Base-by-base conservation (phyloP, 2,113 vertebrate genomes). In the Picathartes gymnocephalus region DNA sequence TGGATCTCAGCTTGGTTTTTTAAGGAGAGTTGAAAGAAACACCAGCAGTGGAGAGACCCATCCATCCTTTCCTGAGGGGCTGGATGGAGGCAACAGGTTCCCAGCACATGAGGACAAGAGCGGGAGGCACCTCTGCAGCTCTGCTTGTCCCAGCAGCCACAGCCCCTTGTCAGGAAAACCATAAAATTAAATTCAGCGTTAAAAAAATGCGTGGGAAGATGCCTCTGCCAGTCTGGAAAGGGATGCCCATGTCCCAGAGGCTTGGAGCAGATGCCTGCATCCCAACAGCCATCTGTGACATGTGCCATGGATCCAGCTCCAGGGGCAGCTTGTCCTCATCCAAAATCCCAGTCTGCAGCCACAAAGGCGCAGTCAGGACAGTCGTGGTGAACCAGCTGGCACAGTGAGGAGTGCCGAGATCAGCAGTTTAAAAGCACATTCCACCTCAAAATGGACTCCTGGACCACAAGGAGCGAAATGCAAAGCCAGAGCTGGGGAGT, bases 321-420 rank as follows among this genome's bases (percentile, higher is more conserved):
- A 69, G 35, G 27, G 28, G 31, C 53, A 58, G 13, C 30, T 20
- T 28, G 39, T 69, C 31, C 15, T 5, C 6, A 3, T 37, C 45
- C 40, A 33, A 62, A 81, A 64, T 21, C 54, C n/a, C 60, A 47
- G 18, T 9, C 16, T 4, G 2, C 39, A 90, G 53, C 21, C 62
- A 30, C 1, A 14, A 27, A 40, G 19, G 62, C 0, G 0, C 56
- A 64, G 31, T 25, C n/a, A 53, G 48, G 53, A 72, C 1, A 5
- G 53, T 7, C 3, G 1, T 3, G 4, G 30, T 0, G 8, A 68
- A 68, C n/a, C 3, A 4, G 45, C 9, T 0, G 0, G 64, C 39
- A 64, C 0, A 3, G 45, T 1, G 5, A 60, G 30, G 24, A 86
- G 76, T 7, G 1, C 40, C 47, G 35, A 51, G 42, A 54, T 6